Evolutionary conservation across 2,113 vertebrate species (phyloP), one percentile per base, ranked within the genome.

Genomic region (Salvelinus namaycush): DNA sequence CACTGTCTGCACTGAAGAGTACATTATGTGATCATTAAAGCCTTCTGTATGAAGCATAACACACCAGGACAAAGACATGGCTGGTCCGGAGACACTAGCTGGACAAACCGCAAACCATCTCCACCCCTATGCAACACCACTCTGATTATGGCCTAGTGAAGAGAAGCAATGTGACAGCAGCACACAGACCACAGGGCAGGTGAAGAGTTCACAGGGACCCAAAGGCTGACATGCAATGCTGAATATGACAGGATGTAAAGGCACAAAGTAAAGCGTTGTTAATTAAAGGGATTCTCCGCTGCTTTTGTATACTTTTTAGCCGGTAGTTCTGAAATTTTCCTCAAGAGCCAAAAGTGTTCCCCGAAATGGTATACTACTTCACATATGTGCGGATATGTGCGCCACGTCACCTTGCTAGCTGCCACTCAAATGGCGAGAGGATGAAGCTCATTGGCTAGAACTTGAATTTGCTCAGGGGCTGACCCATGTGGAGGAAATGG

Each of bases 31-130:
- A 79, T 48, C 76, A 72, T 70, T 4, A 70, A 80, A 68, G 76
- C 86, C 87, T 79, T 72, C 84, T 81, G 67, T 72, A 79, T 77
- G 73, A 78, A 76, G 80, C 87, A 83, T 76, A 68, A 81, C 80
- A 66, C 13, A 80, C 73, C 72, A 83, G 73, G 73, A 78, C 57
- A 75, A 72, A 64, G 62, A 77, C 39, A 24, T 6, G 24, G 20
- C 12, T 26, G 64, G 4, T 66, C 12, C 27, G 22, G 27, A 12
- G 13, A 12, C n/a, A 13, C 22, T 24, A 26, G 24, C 24, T 29
- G 12, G 26, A 18, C 13, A 26, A 44, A 73, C 26, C 72, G 6
- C 20, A 34, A 34, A 34, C 27, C 20, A 68, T 82, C 81, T 85
- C 76, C 74, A 60, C 39, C 22, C 71, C 76, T 79, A 54, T 1